Conservation (phyloP, 2,113 vertebrate species). For the Mesoclemmys tuberculata region DNA sequence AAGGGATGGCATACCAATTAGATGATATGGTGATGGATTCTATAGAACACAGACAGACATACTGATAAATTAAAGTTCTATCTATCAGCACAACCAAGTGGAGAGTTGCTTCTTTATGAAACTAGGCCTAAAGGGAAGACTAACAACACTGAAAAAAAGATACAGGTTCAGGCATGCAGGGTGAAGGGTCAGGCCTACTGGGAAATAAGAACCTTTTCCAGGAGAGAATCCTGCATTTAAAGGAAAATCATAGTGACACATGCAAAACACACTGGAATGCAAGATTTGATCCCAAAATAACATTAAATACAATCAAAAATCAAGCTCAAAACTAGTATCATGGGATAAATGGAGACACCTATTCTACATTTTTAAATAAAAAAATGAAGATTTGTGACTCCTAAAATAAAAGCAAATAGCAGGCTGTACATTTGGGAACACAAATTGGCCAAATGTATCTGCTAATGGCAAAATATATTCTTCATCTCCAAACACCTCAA, state of each 20-base stretch:
- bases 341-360: neutral
- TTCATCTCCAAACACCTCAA: neutral
- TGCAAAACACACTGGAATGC: neutral
- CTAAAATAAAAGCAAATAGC: neutral
- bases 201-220: neutral
- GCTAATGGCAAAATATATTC: conserved; percentile 19
- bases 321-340: neutral
- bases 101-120: neutral
- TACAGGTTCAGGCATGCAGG: neutral
- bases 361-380: neutral
- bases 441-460: neutral
- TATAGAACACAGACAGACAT: rapidly evolving
- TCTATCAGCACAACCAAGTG: neutral
- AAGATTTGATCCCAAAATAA: neutral
- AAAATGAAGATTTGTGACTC: neutral
- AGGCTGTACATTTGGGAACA: neutral
- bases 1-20: neutral
- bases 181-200: neutral
- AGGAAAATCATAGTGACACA: neutral
- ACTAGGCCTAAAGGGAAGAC: neutral
- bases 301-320: neutral
- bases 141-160: no score
- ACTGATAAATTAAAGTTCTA: neutral
- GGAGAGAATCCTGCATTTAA: neutral
- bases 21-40: rapidly evolving